Percentiles rank a stretch among this genome's conserved stretches.
Evolutionary conservation across 2,113 vertebrate genomes (phyloP).

Genomic region (Lepus timidus): DNA sequence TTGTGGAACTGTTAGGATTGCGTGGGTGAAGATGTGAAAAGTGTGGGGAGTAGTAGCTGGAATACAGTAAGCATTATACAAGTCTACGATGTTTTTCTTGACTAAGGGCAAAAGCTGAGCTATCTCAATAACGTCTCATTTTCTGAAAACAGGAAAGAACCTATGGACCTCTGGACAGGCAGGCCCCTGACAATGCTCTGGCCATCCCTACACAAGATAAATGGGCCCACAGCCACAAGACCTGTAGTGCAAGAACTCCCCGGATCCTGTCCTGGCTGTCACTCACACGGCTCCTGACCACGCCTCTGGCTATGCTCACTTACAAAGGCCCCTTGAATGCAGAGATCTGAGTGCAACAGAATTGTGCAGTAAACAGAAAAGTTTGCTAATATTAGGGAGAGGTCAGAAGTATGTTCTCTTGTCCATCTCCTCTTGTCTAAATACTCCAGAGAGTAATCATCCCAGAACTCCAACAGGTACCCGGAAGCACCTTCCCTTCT

Average conservation of each 20-base stretch:
- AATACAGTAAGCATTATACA: background rate
- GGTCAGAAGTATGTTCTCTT: background rate
- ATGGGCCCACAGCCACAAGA: background rate
- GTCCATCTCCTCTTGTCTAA: background rate
- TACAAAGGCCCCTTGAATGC: background rate
- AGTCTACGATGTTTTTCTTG: background rate
- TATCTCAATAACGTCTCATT: background rate
- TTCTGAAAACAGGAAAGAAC: background rate
- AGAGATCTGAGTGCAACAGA: background rate
- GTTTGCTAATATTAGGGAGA: background rate
- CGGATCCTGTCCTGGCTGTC: background rate
- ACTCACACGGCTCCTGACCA: background rate
- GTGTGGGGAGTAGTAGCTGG: background rate
- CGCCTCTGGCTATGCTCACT: background rate
- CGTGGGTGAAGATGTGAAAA: background rate
- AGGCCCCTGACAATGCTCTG: background rate
- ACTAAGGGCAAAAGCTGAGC: conserved; percentile 27
- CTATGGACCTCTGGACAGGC: background rate
- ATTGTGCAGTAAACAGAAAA: background rate
- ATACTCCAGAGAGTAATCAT: background rate
- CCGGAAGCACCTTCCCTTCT: background rate
- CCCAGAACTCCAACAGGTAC: background rate
- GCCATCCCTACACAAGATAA: background rate
- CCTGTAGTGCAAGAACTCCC: background rate
- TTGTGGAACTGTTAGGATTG: background rate